A percentile compares a stretch with the other conserved stretches of the same genome.
phyloP scores from a whole-genome alignment of 2,797 vertebrate genomes.

The Ibycter americanus region DNA sequence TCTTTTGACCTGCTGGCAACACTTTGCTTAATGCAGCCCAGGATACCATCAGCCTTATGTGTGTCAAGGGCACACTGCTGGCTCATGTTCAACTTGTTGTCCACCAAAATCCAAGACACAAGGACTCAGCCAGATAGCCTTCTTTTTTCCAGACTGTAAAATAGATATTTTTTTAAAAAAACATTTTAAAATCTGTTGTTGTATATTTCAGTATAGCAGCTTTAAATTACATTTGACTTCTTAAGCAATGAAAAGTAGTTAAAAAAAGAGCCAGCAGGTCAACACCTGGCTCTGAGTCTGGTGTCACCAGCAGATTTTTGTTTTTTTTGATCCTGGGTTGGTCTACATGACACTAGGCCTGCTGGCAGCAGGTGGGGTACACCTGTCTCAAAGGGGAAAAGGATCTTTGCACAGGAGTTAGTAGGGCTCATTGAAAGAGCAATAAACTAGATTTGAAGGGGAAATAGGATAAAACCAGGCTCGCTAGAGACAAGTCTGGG shows the following conservation, averaged over 20 bases:
- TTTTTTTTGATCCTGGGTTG: too few relatives aligned
- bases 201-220: background rate
- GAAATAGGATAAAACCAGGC: too few relatives aligned
- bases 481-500: too few relatives aligned
- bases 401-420: too few relatives aligned
- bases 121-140: background rate
- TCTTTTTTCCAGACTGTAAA: background rate
- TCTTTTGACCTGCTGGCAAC: background rate
- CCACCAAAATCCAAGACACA: background rate
- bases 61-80: background rate
- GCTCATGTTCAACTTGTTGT: background rate
- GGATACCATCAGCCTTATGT: background rate
- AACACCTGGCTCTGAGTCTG: too few relatives aligned
- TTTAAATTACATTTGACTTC: background rate
- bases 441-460: too few relatives aligned
- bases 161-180: background rate
- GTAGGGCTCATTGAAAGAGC: too few relatives aligned
- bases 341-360: too few relatives aligned
- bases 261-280: too few relatives aligned
- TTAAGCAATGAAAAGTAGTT: background rate
- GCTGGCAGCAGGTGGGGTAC: too few relatives aligned
- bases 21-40: background rate
- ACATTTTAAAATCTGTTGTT: background rate
- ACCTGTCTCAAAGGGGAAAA: too few relatives aligned
- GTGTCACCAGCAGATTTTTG: too few relatives aligned